Percentiles rank a stretch among this genome's conserved stretches.
Conservation (phyloP, 2,113 vertebrate genomes). For the Salvelinus namaycush region DNA sequence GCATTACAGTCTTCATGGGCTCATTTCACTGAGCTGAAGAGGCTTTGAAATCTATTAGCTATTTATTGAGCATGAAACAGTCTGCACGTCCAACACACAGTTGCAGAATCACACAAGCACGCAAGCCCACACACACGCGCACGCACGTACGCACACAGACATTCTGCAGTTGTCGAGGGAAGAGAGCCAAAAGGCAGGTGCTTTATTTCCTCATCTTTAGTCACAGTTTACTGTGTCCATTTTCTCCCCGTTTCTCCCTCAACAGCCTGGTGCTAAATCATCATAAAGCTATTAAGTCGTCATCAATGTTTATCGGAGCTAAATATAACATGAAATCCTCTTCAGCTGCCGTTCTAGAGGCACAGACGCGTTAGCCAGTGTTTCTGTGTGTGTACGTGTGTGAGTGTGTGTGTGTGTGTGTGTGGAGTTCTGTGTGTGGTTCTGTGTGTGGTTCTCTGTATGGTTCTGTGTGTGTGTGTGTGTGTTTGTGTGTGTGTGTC, state of each 20-base stretch:
- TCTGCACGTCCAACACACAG: not conserved
- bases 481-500: no score
- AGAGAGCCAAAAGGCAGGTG: slow-evolving; percentile 23
- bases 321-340: slow-evolving; percentile 42
- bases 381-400: not conserved
- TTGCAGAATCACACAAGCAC: not conserved
- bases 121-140: not conserved
- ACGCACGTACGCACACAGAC: not conserved
- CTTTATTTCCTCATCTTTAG: slow-evolving; percentile 53
- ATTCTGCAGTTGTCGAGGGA: slow-evolving; percentile 10
- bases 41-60: not conserved
- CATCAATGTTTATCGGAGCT: slow-evolving; percentile 39
- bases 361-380: slow-evolving; percentile 15
- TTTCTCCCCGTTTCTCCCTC: slow-evolving; percentile 31
- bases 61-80: slow-evolving; percentile 1
- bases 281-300: slow-evolving; percentile 38
- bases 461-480: not conserved
- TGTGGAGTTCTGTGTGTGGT: not conserved
- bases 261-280: slow-evolving; percentile 56
- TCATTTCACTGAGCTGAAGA: not conserved
- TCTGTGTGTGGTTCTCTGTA: no score
- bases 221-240: slow-evolving; percentile 32
- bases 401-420: slow-evolving; percentile 37
- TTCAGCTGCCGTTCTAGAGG: slow-evolving; percentile 28
- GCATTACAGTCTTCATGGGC: not conserved